phyloP scores from a whole-genome alignment of 1,140 invertebrate genomes.

The Bradynema listronoti region DNA sequence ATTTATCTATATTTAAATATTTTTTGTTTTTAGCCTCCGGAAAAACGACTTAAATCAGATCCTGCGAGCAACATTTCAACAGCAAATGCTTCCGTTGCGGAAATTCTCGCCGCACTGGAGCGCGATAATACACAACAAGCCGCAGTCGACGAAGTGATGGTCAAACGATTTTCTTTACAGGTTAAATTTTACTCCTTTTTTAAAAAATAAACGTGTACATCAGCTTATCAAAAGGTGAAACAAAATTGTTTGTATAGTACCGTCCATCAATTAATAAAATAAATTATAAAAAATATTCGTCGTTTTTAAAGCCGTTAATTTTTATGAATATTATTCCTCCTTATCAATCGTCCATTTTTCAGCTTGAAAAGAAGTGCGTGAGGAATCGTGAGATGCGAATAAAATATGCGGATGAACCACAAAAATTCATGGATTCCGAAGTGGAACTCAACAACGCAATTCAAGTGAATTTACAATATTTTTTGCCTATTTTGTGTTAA shows the following conservation, averaged over 20 bases:
- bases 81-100: slow-evolving; percentile 8
- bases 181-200: slow-evolving; percentile 21
- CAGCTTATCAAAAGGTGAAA: too few relatives aligned
- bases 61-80: neutral
- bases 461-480: slow-evolving; percentile 62
- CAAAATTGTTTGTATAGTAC: too few relatives aligned
- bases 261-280: too few relatives aligned
- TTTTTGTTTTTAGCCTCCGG: slow-evolving; percentile 19
- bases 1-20: too few relatives aligned
- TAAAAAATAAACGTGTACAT: slow-evolving; percentile 21
- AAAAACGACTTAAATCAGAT: slow-evolving; percentile 1
- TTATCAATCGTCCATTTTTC: too few relatives aligned
- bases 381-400: slow-evolving; percentile 97
- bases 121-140: slow-evolving; percentile 17
- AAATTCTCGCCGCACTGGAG: slow-evolving; percentile 27
- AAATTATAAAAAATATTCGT: too few relatives aligned
- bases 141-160: slow-evolving; percentile 19
- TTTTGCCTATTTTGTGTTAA: slow-evolving; percentile 15
- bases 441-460: slow-evolving; percentile 83
- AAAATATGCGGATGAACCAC: slow-evolving; percentile 91
- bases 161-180: slow-evolving; percentile 25
- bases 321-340: too few relatives aligned
- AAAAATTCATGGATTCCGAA: slow-evolving; percentile 98
- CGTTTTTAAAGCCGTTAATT: too few relatives aligned
- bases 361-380: slow-evolving; percentile 84